A percentile compares a stretch with the other conserved stretches of the same genome.
Evolutionary conservation across 2,888 invertebrate species (phyloP).

Genomic region (Smittia sp.): DNA sequence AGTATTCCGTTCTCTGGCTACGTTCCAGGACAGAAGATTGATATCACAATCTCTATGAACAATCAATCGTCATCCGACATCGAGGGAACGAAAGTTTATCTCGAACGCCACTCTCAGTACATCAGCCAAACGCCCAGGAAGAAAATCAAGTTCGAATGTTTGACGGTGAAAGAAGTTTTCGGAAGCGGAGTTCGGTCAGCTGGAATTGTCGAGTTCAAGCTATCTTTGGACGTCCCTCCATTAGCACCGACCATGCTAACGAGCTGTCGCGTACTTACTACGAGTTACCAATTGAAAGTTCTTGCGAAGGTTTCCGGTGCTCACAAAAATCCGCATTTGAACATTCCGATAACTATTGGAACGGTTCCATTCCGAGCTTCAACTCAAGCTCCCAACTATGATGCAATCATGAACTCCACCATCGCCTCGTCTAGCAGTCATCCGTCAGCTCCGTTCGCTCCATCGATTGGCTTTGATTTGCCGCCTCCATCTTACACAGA

Average conservation of each 20-base stretch:
- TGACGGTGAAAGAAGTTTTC: conserved; percentile 21
- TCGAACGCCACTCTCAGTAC: conserved; percentile 19
- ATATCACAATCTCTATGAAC: conserved; percentile 21
- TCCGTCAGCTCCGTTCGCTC: background rate
- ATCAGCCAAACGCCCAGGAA: conserved; percentile 28
- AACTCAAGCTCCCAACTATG: background rate
- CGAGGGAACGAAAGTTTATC: conserved; percentile 25
- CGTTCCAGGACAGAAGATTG: conserved; percentile 31
- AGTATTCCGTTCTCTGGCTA: conserved; percentile 29
- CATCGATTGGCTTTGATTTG: background rate
- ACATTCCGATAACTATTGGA: conserved; percentile 36
- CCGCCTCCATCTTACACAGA: conserved; percentile 31
- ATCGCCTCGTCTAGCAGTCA: background rate
- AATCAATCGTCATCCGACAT: conserved; percentile 23
- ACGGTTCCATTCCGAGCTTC: conserved; percentile 4
- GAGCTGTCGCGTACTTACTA: conserved; percentile 6
- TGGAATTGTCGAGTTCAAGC: background rate
- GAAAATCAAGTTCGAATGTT: background rate
- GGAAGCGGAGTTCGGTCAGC: background rate
- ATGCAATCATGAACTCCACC: conserved; percentile 5
- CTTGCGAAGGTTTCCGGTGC: conserved; percentile 34
- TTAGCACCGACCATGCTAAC: conserved; percentile 22
- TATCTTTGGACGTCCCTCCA: conserved; percentile 16
- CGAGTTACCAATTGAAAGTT: conserved; percentile 31
- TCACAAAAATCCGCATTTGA: conserved; percentile 26